phyloP scores from a whole-genome alignment of 2,113 vertebrate species.

The Ctenodactylus gundi region DNA sequence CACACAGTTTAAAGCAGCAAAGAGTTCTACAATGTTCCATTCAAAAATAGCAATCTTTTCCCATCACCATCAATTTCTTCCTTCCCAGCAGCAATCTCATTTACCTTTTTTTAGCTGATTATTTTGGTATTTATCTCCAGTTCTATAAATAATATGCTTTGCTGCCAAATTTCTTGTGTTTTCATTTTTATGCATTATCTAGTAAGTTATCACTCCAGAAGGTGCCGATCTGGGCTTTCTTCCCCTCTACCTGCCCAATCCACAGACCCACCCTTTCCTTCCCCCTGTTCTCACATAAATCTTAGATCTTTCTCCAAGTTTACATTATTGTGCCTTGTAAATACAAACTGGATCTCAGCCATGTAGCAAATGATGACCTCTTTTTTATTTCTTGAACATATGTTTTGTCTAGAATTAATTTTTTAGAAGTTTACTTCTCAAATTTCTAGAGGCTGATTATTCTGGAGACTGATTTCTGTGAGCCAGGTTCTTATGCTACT shows the following conservation, averaged over 20 bases:
- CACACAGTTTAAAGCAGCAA: neutral
- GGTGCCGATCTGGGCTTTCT: neutral
- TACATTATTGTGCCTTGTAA: neutral
- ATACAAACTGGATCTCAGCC: neutral
- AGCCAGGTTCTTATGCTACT: neutral
- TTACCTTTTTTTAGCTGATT: slow-evolving; percentile 46
- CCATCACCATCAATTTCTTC: slow-evolving; percentile 20
- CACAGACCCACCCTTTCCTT: neutral
- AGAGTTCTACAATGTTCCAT: neutral
- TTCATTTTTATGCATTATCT: slow-evolving; percentile 36
- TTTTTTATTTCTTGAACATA: neutral
- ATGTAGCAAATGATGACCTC: neutral
- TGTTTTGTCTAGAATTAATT: neutral
- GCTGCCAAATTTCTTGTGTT: slow-evolving; percentile 54
- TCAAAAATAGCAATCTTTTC: slow-evolving; percentile 63
- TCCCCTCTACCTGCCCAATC: neutral
- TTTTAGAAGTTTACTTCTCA: neutral
- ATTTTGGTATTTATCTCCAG: slow-evolving; percentile 66
- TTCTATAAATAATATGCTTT: slow-evolving; percentile 53
- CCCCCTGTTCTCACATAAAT: too few relatives aligned
- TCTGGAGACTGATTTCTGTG: neutral
- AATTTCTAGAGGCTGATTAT: neutral
- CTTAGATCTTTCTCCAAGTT: neutral
- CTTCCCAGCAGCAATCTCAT: slow-evolving; percentile 35
- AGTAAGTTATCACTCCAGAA: slow-evolving; percentile 26